phyloP scores from a whole-genome alignment of 2,113 vertebrate genomes.

The Puntigrus tetrazona region DNA sequence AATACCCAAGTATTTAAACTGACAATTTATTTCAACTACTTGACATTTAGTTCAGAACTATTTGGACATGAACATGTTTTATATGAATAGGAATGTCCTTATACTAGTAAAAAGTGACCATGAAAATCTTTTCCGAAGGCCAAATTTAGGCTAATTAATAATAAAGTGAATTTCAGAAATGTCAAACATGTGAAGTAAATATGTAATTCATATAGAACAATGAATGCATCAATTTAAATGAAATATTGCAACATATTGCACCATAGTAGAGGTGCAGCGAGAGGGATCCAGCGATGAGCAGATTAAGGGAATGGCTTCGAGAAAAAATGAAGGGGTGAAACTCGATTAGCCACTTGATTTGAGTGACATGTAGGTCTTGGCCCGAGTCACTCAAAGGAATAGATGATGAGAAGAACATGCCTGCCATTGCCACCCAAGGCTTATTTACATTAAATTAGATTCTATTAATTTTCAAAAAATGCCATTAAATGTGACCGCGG shows the following conservation, averaged over 20 bases:
- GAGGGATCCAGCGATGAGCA: not conserved
- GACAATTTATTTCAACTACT: not conserved
- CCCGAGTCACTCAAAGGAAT: slow-evolving; percentile 31
- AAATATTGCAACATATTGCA: not conserved
- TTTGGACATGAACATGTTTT: not conserved
- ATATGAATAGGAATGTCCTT: not conserved
- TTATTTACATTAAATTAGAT: slow-evolving; percentile 63
- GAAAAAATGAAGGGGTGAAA: not conserved
- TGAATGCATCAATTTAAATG: not conserved
- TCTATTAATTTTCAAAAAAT: slow-evolving; percentile 61
- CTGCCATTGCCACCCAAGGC: slow-evolving; percentile 46
- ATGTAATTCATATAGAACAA: not conserved
- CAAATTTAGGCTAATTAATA: not conserved
- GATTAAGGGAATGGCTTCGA: not conserved
- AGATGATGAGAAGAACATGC: slow-evolving; percentile 45
- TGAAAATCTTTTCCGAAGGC: not conserved
- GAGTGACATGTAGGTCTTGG: slow-evolving; percentile 23
- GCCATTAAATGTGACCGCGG: slow-evolving; percentile 58
- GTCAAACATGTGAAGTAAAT: not conserved
- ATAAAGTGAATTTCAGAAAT: not conserved
- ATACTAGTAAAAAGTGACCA: not conserved
- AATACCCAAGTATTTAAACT: not conserved
- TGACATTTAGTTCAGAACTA: not conserved
- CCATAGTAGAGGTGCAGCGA: not conserved
- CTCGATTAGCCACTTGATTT: slow-evolving; percentile 21